Base-by-base conservation (phyloP, 2,113 vertebrate species). In the Perca fluviatilis region DNA sequence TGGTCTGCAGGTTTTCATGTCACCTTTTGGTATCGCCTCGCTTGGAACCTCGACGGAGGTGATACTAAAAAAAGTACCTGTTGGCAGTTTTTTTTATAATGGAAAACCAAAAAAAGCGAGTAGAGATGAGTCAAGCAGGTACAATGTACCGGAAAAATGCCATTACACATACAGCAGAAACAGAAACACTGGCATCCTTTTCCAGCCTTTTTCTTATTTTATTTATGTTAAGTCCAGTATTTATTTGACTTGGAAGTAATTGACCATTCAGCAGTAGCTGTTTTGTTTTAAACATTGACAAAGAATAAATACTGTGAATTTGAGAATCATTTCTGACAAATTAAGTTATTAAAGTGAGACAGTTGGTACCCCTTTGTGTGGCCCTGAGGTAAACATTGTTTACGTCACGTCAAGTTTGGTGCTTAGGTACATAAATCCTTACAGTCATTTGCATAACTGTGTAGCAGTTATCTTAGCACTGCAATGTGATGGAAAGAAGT, bases 371-470 rank as follows among this genome's bases (percentile, higher is more conserved):
- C 72, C 21, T 43, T 19, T 63, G 4, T 65, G 64, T 25, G 65
- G 50, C 71, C 83, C 58, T 46, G 64, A 74, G 30, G 30, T 70
- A 75, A 84, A 84, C 40, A 69, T 63, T 69, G 21, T 30, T 47
- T 49, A 43, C 56, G 46, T 50, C 70, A 50, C 1, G 64, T 74
- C 58, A 46, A 65, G 53, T 61, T 18, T 2, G 0, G 8, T 3
- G 51, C 60, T 25, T 15, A 5, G 46, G 36, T 46, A 27, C 72
- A 66, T 71, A 66, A 13, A 75, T 80, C 65, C 54, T 79, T 2
- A 65, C 14, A 27, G 9, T 10, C 5, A 72, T 76, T 85, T 60
- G 66, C 77, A 60, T 80, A 66, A 71, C 51, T 70, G 14, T 71
- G 58, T 43, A n/a, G 51, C 30, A 25, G 51, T 75, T 75, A n/a